Evolutionary conservation across 2,797 vertebrate species (phyloP), one percentile per base, ranked within the genome.

Genomic region (Ceyx erithaca): DNA sequence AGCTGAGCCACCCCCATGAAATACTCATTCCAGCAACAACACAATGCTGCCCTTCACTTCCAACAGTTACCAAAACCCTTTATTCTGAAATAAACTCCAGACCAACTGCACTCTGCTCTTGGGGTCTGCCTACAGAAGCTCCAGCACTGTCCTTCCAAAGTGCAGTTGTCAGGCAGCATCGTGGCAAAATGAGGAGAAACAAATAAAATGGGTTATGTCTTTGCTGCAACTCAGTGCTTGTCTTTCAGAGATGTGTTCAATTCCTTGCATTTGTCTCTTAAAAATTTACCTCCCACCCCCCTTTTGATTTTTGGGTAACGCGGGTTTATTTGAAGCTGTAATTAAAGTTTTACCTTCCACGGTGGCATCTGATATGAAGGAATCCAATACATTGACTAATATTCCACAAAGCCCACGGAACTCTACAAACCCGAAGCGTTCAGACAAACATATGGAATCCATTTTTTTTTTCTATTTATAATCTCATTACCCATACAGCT

Each of bases 391-490:
- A 91, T 7, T 37, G 67, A 76, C 81, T 20, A 87, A 89, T 41
- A 64, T 82, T 87, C 55, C 62, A 67, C 58, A 76, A 86, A 84
- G 40, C 76, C 84, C 80, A 83, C 6, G 2, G 67, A 92, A 89
- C 41, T 58, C 78, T 23, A 73, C 80, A 91, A 94, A 37, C 51
- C 63, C 67, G 52, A 82, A 80, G 69, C 69, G 91, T 87, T 89
- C 73, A 80, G 58, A 78, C 46, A 87, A 94, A 94, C 80, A 95
- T 93, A 93, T 73, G 94, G 95, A 93, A 95, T 62, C 85, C 41
- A 18, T 19, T 92, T 90, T 87, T 90, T 95, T 68, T 49, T 49
- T 26, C 91, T 91, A 87, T 85, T 72, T 92, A 89, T 93, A 88
- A 95, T 81, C 69, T 58, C 78, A 86, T 84, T 92, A 87, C 70